A percentile compares a stretch with the other conserved stretches of the same genome.
Conservation (phyloP, 2,888 invertebrate genomes). For the Dicyrtomina minuta region DNA sequence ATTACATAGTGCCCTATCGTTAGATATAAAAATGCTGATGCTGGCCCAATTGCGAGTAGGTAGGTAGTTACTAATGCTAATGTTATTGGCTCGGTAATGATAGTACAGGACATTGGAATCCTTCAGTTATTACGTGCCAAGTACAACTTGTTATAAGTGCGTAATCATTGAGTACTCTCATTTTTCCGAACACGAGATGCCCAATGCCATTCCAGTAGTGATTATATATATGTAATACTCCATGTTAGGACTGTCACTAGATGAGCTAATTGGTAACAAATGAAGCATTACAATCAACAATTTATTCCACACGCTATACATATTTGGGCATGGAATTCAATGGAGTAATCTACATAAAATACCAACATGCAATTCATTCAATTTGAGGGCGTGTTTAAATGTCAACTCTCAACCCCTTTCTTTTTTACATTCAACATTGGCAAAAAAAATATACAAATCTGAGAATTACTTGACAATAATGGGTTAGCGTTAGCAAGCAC, state of each 20-base stretch:
- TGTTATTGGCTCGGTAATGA: too few relatives aligned
- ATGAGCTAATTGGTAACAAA: conserved; percentile 14
- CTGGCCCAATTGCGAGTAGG: too few relatives aligned
- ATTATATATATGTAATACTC: conserved; percentile 1
- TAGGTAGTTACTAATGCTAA: neutral
- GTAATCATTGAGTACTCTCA: conserved; percentile 22
- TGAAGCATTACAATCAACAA: neutral
- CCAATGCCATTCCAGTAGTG: too few relatives aligned
- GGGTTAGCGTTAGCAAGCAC: too few relatives aligned
- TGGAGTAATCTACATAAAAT: conserved; percentile 1
- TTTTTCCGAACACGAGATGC: conserved; percentile 10
- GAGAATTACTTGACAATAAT: too few relatives aligned
- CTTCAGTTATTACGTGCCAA: conserved; percentile 26
- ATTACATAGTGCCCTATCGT: too few relatives aligned
- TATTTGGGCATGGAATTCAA: neutral
- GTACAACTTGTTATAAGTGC: conserved; percentile 33
- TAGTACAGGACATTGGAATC: neutral
- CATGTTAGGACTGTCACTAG: conserved; percentile 7
- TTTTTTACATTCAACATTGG: neutral
- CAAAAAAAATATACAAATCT: too few relatives aligned
- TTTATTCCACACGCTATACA: neutral
- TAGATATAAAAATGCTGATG: too few relatives aligned
- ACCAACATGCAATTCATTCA: neutral
- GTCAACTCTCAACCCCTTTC: too few relatives aligned
- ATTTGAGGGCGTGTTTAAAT: neutral